A percentile compares a stretch with the other conserved stretches of the same genome.
phyloP scores from a whole-genome alignment of 2,797 vertebrate genomes.

The Alcedo atthis region DNA sequence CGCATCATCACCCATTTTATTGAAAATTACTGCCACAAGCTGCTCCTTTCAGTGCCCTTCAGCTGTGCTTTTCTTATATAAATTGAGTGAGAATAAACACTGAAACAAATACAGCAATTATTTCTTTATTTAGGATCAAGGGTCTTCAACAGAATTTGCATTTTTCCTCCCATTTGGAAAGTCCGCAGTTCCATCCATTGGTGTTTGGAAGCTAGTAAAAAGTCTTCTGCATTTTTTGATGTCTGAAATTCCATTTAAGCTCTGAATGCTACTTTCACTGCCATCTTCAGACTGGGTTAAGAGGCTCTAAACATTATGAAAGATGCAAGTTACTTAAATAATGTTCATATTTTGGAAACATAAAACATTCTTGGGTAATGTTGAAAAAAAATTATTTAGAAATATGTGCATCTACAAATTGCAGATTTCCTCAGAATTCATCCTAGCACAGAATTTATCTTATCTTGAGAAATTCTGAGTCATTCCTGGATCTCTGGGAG shows the following conservation, averaged over 20 bases:
- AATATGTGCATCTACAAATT: background rate
- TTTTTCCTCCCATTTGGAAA: background rate
- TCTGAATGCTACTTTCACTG: background rate
- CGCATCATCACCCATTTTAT: background rate
- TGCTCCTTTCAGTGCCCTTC: background rate
- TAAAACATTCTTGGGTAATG: background rate
- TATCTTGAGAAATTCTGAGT: background rate
- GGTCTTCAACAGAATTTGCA: background rate
- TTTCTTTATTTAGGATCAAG: background rate
- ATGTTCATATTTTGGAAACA: background rate
- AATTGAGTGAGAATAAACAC: background rate
- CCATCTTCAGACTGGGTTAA: background rate
- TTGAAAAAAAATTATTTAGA: background rate
- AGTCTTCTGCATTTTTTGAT: background rate
- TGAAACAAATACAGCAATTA: background rate
- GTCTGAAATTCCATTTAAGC: background rate
- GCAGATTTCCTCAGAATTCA: background rate
- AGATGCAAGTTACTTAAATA: background rate
- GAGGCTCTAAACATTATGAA: background rate
- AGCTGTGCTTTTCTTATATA: background rate
- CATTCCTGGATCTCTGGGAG: background rate
- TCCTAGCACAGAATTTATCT: background rate
- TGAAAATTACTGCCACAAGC: background rate
- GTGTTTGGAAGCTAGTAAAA: background rate
- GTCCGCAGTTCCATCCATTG: background rate